Conservation (phyloP, 1,140 invertebrate genomes). For the Plectus sambesii region DNA sequence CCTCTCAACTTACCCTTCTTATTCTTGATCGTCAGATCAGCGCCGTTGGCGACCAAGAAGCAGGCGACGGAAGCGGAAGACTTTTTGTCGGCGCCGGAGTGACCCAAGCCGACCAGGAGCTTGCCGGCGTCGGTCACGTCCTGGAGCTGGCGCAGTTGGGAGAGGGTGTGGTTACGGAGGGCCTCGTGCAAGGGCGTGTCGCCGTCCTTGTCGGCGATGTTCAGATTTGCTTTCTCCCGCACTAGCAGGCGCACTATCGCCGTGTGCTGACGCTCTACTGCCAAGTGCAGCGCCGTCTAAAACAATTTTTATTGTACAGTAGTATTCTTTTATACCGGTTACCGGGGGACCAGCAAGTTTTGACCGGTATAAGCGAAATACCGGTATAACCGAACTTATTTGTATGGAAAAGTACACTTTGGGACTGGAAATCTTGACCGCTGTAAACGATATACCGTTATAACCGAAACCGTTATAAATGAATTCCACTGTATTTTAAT, state of each 20-base stretch:
- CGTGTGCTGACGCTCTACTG: constrained; percentile 85
- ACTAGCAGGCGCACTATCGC: constrained; percentile 58
- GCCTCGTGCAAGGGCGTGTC: constrained; percentile 91
- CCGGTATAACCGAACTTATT: too few relatives aligned
- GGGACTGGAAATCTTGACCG: too few relatives aligned
- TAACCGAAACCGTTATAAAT: too few relatives aligned
- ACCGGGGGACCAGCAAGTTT: too few relatives aligned
- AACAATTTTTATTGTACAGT: too few relatives aligned
- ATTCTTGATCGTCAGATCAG: constrained; percentile 82
- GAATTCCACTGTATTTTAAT: too few relatives aligned
- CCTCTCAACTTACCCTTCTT: too few relatives aligned
- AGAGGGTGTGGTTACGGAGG: constrained; percentile 81
- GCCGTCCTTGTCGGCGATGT: constrained; percentile 87
- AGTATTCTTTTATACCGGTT: too few relatives aligned
- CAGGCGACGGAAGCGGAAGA: constrained; percentile 89
- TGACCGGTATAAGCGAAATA: too few relatives aligned
- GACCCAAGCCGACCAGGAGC: constrained; percentile 74
- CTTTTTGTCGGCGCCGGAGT: constrained; percentile 81
- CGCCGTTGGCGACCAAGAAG: constrained; percentile 83
- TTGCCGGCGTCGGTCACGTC: constrained; percentile 88
- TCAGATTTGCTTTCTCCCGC: constrained; percentile 77
- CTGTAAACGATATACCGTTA: too few relatives aligned
- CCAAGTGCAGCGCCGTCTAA: constrained; percentile 85
- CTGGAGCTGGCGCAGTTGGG: constrained; percentile 80
- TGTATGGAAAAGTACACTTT: too few relatives aligned